These are phyloP conservation scores for Rhingia campestris DNA, from an alignment of 2,888 invertebrate species.

Conservation along the genomic window DNA sequence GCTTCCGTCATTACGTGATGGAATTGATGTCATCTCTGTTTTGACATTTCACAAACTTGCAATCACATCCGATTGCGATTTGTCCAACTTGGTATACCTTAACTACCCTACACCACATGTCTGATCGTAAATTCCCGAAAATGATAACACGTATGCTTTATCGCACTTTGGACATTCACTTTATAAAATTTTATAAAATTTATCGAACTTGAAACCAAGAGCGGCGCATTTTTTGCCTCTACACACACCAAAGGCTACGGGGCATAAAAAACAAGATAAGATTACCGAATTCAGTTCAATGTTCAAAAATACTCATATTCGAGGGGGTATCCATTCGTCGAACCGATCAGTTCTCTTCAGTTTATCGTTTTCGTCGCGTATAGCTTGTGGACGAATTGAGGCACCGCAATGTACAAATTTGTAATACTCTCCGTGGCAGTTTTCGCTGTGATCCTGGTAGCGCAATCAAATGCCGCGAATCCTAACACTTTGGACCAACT, in stretches of 20 bases:
- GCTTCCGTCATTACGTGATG: no score
- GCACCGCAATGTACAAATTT: constrained; percentile 44
- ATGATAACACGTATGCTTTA: constrained; percentile 22
- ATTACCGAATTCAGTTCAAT: constrained; percentile 56
- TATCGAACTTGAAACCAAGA: constrained; percentile 1
- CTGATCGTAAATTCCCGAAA: constrained; percentile 24
- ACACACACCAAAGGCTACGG: background rate
- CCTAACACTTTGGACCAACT: constrained; percentile 77
- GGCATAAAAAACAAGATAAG: constrained; percentile 49
- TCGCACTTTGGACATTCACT: constrained; percentile 41
- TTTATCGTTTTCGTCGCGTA: constrained; percentile 20
- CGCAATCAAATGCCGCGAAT: constrained; percentile 44
- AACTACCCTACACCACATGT: background rate
- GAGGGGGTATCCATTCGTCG: constrained; percentile 3
- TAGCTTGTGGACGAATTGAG: constrained; percentile 1
- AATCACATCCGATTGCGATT: background rate
- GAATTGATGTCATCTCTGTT: no score
- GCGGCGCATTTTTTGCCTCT: background rate
- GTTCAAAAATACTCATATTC: constrained; percentile 28
- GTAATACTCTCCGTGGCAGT: constrained; percentile 23
- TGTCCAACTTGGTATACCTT: background rate
- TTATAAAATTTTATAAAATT: constrained; percentile 11
- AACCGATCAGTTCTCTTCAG: constrained; percentile 12
- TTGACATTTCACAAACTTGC: no score
- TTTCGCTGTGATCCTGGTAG: constrained; percentile 26